Base-by-base conservation (phyloP, 2,797 vertebrate genomes). In the Takifugu rubripes region DNA sequence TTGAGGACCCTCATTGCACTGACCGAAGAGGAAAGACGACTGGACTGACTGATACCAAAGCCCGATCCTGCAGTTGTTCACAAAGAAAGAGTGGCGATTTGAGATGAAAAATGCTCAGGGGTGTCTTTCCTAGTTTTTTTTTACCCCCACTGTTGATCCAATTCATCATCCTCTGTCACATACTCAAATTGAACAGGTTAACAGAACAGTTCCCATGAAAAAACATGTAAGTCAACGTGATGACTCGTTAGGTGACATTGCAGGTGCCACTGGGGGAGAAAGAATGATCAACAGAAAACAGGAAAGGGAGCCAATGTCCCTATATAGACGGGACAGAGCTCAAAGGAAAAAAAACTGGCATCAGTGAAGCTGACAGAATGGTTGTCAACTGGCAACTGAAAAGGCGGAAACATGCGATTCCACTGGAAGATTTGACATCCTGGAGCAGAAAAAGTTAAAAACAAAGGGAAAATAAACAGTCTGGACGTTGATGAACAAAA, bases 1-100 rank as follows among this genome's bases (percentile, higher is more conserved):
- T 98, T 97, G 61, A 98, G 92, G 77, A 98, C 94, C 75, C 94
- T 84, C 96, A 98, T 98, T 76, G 96, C 96, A 21, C 94, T 98
- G 80, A 98, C 95, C 0, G 96, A 99, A 5, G 96, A 96, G 0
- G 96, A 98, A 47, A 99, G 85, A 71, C 93, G 92, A 81, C 94
- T 96, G 0, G 95, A 96, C 63, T 94, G 96, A 87, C 94, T 94
- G 64, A 98, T 95, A 43, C 95, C 93, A 66, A 93, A 94, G 49
- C 93, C 89, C 0, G 94, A 81, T 64, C 95, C 95, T 96, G 49
- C 29, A 52, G 45, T 27, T 8, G 66, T 12, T 17, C 12, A 25
- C 17, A 48, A 2, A 50, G 46, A 31, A 0, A 27, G 25, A 59
- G 27, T 27, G 16, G 66, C 47, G 56, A 36, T 11, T 25, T 9